A percentile compares a stretch with the other conserved stretches of the same genome.
Conservation (phyloP, 2,797 vertebrate genomes). For the Gallinago nigripennis region DNA sequence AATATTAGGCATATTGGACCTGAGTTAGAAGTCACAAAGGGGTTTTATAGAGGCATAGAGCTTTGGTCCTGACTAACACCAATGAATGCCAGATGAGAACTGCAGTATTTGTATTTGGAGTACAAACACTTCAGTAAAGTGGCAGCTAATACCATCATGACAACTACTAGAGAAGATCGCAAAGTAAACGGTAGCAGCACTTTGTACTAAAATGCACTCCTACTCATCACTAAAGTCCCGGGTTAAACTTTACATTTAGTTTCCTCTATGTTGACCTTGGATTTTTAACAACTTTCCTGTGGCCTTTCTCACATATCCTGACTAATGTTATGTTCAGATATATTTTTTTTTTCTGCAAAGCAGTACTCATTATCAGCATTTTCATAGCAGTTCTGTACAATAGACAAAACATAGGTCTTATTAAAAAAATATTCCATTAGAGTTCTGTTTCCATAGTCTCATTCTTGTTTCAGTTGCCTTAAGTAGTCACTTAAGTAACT, state of each 20-base stretch:
- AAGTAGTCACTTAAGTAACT: not conserved
- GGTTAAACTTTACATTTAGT: not conserved
- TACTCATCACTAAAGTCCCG: not conserved
- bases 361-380: not conserved
- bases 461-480: not conserved
- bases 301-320: not conserved
- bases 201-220: not conserved
- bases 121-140: not conserved
- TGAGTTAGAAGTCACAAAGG: not conserved
- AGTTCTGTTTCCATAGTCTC: not conserved
- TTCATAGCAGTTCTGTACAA: not conserved
- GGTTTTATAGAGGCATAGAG: not conserved
- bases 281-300: not conserved
- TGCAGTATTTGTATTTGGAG: not conserved
- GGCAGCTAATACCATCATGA: not conserved
- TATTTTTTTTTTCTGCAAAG: accelerated
- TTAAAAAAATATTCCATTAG: not conserved
- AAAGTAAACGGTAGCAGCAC: not conserved
- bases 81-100: not conserved
- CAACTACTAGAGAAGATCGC: not conserved
- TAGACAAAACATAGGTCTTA: not conserved
- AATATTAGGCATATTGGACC: not conserved
- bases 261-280: not conserved
- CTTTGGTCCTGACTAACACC: not conserved
- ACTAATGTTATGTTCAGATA: not conserved